Percentiles rank a stretch among this genome's conserved stretches.
Conservation (phyloP, 2,113 vertebrate species). For the Sterna hirundo region DNA sequence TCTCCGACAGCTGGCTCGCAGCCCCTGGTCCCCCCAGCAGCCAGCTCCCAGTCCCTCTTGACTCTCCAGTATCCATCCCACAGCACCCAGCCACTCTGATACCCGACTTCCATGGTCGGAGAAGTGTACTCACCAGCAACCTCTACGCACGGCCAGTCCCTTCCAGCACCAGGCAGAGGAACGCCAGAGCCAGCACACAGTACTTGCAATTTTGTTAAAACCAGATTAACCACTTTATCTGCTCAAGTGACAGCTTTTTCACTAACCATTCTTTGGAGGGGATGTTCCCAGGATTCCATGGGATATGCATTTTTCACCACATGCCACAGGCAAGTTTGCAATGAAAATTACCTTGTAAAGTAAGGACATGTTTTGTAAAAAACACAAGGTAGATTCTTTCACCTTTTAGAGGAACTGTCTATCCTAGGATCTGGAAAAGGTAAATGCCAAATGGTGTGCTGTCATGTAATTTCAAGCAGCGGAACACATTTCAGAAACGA, state of each 20-base stretch:
- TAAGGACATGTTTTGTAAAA: not conserved
- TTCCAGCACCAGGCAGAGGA: not conserved
- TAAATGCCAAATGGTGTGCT: not conserved
- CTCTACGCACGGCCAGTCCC: not conserved
- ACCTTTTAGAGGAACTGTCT: not conserved
- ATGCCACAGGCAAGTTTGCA: not conserved
- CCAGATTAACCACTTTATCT: not conserved
- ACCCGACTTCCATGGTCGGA: fast-evolving
- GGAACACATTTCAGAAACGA: not conserved
- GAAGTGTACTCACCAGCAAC: not conserved
- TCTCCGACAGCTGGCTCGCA: not conserved
- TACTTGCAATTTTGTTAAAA: not conserved
- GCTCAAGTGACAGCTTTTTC: not conserved
- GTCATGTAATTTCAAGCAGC: not conserved
- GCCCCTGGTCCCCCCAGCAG: not conserved
- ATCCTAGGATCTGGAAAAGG: not conserved
- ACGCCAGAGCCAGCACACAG: fast-evolving
- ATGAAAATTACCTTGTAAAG: not conserved
- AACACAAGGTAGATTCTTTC: not conserved
- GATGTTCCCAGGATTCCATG: not conserved
- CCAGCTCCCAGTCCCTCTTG: not conserved
- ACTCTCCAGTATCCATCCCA: not conserved
- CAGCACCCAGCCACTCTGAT: not conserved
- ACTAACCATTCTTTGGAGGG: not conserved
- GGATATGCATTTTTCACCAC: not conserved